These are phyloP conservation scores for Vimba vimba DNA, from an alignment of 2,113 vertebrate genomes.

Conservation along the genomic window DNA sequence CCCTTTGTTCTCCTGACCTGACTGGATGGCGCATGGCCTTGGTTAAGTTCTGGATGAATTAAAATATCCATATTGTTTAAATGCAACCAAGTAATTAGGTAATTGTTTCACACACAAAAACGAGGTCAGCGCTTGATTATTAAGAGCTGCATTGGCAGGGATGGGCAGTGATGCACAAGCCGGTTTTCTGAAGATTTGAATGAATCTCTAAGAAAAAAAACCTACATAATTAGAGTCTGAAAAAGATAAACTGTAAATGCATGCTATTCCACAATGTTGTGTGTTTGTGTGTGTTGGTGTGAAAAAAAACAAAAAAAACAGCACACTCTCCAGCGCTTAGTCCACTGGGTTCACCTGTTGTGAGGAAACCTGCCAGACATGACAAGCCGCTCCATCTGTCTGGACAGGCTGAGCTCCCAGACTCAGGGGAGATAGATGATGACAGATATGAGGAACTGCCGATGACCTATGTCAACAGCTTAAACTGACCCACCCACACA, in stretches of 20 bases:
- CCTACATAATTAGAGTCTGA: neutral
- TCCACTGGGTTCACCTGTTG: conserved; percentile 60
- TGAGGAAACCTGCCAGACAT: conserved; percentile 72
- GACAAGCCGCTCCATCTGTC: conserved; percentile 73
- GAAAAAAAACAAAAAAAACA: neutral
- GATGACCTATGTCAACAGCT: conserved; percentile 56
- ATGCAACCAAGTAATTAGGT: neutral
- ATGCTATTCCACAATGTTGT: neutral
- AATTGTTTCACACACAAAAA: neutral
- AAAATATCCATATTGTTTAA: neutral
- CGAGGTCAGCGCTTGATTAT: neutral
- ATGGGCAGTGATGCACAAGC: neutral
- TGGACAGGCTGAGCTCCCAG: conserved; percentile 49
- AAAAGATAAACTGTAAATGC: neutral
- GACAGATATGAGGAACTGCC: conserved; percentile 51
- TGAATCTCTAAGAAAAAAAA: neutral
- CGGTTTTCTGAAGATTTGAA: no score
- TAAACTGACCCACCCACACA: conserved; percentile 33
- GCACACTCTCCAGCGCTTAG: conserved; percentile 28
- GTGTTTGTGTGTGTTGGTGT: neutral
- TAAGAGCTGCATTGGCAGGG: neutral
- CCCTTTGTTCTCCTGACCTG: conserved; percentile 8
- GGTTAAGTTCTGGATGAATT: neutral
- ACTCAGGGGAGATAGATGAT: conserved; percentile 48
- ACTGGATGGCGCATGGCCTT: neutral